Conservation (phyloP, 2,888 invertebrate genomes). For the Aphidius colemani region DNA sequence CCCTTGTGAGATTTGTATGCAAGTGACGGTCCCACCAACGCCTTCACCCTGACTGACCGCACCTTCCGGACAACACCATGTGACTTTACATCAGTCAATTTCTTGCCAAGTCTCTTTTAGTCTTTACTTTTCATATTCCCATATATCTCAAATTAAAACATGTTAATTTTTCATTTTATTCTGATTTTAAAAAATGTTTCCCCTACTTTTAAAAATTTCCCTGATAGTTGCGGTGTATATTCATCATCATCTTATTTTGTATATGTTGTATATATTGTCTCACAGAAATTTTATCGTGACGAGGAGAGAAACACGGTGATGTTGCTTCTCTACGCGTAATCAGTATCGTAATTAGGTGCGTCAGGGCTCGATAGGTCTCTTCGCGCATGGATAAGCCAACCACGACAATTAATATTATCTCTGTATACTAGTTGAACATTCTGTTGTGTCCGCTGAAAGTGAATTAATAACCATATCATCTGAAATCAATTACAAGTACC, state of each 20-base stretch:
- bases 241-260: too few relatives aligned
- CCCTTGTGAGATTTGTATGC: conserved; percentile 60
- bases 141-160: neutral
- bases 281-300: neutral
- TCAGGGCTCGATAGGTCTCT: conserved; percentile 32
- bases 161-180: neutral
- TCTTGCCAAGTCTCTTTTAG: conserved; percentile 1
- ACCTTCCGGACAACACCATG: conserved; percentile 54
- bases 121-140: neutral
- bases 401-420: conserved; percentile 21
- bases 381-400: conserved; percentile 17
- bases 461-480: neutral
- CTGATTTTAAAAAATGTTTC: neutral
- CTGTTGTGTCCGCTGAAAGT: neutral
- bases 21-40: conserved; percentile 56
- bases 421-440: conserved; percentile 11
- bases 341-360: conserved; percentile 51
- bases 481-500: too few relatives aligned
- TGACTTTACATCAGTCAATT: conserved; percentile 4
- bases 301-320: too few relatives aligned
- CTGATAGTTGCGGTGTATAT: too few relatives aligned
- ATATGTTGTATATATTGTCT: neutral
- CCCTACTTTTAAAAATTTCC: too few relatives aligned
- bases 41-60: conserved; percentile 53
- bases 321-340: conserved; percentile 39